Base-by-base conservation (phyloP, 2,888 invertebrate genomes). In the Aquatica leii region DNA sequence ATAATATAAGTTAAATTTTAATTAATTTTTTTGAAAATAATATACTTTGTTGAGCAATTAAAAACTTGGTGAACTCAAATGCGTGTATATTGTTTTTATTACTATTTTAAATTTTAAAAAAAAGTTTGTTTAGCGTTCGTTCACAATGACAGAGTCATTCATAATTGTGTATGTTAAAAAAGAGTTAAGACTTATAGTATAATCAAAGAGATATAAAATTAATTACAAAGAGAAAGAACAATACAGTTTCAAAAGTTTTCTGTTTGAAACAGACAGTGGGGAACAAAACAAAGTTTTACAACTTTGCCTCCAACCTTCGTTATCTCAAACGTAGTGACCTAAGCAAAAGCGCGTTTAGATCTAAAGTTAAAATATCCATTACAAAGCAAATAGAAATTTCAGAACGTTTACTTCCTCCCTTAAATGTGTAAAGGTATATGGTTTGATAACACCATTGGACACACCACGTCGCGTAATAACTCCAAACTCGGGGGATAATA, bases 381-480 rank as follows among this genome's bases (percentile, higher is more conserved):
- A 40, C 41, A 56, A 31, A 54, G 68, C 61, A 66, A 71, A 70
- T 69, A 69, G 73, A 72, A 74, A 73, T 73, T 73, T 72, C 70
- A 65, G 69, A 71, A 69, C 73, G 67, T 71, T 74, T 72, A 73
- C 70, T 72, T 66, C 64, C 66, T 69, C 64, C 14, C 65, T 60
- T 62, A 63, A 14, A 15, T 43, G 9, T 68, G 68, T 69, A 63
- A 65, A 69, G 70, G 71, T 73, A 71, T 70, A 71, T 63, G 69
- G 72, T 60, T 71, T 71, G 74, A 74, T 75, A 75, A 75, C 74
- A 75, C 72, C 75, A 72, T 74, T 68, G 73, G 73, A 73, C 73
- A 73, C 72, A 71, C 73, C 69, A 70, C 72, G 71, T 71, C 73
- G 72, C 69, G 71, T 74, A 75, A 75, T 74, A 75, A 73, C 71